These are phyloP conservation scores for Augiades crinisus DNA, from an alignment of 2,888 invertebrate genomes.

Conservation along the genomic window DNA sequence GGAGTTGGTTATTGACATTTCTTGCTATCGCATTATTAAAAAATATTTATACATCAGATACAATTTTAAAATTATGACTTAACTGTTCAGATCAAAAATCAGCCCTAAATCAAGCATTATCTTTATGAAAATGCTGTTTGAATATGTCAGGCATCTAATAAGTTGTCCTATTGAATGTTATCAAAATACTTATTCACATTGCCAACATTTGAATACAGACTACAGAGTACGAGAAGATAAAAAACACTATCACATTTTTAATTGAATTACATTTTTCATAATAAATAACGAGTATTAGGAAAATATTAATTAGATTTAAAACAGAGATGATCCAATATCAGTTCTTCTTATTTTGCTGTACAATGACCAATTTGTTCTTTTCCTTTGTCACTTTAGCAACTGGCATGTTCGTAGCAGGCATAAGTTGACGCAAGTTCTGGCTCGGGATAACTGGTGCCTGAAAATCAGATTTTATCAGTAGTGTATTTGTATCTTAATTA, in stretches of 20 bases:
- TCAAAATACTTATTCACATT: neutral
- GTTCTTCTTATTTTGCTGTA: slow-evolving; percentile 83
- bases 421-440: slow-evolving; percentile 85
- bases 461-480: slow-evolving; percentile 28
- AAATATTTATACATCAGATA: too few relatives aligned
- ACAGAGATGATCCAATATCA: slow-evolving; percentile 44
- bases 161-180: neutral
- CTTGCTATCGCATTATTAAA: too few relatives aligned
- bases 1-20: too few relatives aligned
- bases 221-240: neutral
- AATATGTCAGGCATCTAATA: too few relatives aligned
- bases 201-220: too few relatives aligned
- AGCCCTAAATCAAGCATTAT: too few relatives aligned
- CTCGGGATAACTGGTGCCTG: slow-evolving; percentile 83
- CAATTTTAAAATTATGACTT: too few relatives aligned
- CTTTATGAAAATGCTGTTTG: too few relatives aligned
- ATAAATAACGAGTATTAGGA: slow-evolving; percentile 21
- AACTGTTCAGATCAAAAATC: too few relatives aligned
- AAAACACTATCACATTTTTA: slow-evolving; percentile 8
- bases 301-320: neutral
- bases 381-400: slow-evolving; percentile 91
- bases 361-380: slow-evolving; percentile 91
- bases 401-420: slow-evolving; percentile 82
- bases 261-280: slow-evolving; percentile 2
- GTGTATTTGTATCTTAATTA: too few relatives aligned